A percentile compares a stretch with the other conserved stretches of the same genome.
Evolutionary conservation across 2,888 invertebrate genomes (phyloP).

Genomic region (Epirrhoe alternata): DNA sequence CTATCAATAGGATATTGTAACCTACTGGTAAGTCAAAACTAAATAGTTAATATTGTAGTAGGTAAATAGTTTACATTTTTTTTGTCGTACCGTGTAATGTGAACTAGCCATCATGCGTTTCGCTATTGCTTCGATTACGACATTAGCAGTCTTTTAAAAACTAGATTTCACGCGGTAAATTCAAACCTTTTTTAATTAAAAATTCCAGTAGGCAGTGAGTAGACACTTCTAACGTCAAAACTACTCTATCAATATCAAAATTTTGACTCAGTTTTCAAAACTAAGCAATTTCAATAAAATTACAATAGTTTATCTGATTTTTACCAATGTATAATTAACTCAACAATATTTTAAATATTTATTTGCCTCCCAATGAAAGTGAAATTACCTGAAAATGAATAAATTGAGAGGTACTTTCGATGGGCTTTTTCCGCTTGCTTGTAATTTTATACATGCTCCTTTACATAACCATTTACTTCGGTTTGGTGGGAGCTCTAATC

Average conservation of each 20-base stretch:
- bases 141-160: background rate
- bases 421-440: constrained; percentile 68
- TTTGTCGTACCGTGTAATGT: too few species aligned
- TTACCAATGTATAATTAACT: constrained; percentile 4
- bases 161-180: constrained; percentile 11
- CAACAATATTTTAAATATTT: background rate
- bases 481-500: constrained; percentile 65
- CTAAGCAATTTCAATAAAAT: constrained; percentile 1
- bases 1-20: too few species aligned
- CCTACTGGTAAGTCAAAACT: too few species aligned
- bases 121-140: background rate
- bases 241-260: constrained; percentile 7
- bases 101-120: background rate
- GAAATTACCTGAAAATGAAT: constrained; percentile 29
- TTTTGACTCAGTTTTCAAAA: constrained; percentile 7
- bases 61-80: too few species aligned
- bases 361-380: constrained; percentile 25
- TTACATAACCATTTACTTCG: constrained; percentile 66
- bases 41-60: too few species aligned
- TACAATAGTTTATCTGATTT: constrained; percentile 7
- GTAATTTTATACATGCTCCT: constrained; percentile 67
- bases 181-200: constrained; percentile 4
- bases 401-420: constrained; percentile 47
- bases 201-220: constrained; percentile 1
- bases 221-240: background rate